Conservation (phyloP, 1,140 invertebrate genomes). For the Oppia nitens region DNA sequence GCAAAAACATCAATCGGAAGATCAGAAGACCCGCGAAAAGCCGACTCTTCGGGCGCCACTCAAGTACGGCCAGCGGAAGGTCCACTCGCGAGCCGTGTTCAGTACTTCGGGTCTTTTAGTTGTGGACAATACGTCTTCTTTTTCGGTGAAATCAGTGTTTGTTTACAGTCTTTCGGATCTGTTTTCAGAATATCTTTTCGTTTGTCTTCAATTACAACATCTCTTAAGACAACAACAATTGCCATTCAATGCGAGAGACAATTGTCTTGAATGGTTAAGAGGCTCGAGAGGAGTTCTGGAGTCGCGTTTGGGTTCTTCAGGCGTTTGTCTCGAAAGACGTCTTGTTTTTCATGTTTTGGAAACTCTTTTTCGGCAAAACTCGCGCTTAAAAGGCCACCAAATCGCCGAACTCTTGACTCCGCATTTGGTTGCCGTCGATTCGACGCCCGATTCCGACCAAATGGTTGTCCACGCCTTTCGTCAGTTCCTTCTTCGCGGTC, state of each 20-base stretch:
- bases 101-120: background rate
- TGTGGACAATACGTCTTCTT: background rate
- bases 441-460: background rate
- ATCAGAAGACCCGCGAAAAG: background rate
- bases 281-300: background rate
- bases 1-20: background rate
- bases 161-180: background rate
- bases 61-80: background rate
- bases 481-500: conserved; percentile 10
- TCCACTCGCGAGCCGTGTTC: background rate
- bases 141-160: too few species aligned
- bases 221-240: background rate
- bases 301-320: conserved; percentile 14
- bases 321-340: background rate
- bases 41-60: background rate
- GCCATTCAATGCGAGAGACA: background rate
- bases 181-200: conserved; percentile 4
- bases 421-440: background rate
- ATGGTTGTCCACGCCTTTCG: background rate
- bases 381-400: too few species aligned
- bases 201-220: background rate
- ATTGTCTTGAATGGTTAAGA: conserved; percentile 3
- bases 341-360: background rate
- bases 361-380: background rate
- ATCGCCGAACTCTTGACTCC: too few species aligned